Evolutionary conservation across 2,113 vertebrate species (phyloP).

Genomic region (Apistogramma diplotaenia): DNA sequence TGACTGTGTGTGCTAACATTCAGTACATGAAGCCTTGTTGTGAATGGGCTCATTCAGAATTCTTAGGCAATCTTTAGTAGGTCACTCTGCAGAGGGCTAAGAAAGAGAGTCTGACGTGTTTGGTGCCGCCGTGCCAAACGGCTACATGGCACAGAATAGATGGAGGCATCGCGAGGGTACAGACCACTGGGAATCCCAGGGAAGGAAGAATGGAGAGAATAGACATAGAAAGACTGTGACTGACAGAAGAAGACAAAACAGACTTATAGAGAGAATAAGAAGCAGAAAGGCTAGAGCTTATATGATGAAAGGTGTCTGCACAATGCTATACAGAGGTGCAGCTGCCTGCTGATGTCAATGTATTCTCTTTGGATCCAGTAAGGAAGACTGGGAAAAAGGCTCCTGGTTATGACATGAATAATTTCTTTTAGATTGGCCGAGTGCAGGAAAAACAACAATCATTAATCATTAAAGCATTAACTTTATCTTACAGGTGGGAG

Average conservation of each 20-base stretch:
- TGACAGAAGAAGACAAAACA: conserved; percentile 16
- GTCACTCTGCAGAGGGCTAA: conserved; percentile 54
- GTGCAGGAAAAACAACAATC: conserved; percentile 18
- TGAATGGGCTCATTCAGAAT: conserved; percentile 67
- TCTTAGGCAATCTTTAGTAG: conserved; percentile 52
- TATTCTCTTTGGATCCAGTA: background rate
- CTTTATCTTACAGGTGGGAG: conserved; percentile 17
- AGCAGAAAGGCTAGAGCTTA: background rate
- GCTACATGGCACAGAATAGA: conserved; percentile 59
- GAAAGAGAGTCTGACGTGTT: conserved; percentile 42
- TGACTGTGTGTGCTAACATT: background rate
- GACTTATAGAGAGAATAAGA: background rate
- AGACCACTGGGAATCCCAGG: conserved; percentile 46
- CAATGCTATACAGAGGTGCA: conserved; percentile 4
- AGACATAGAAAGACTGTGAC: conserved; percentile 18
- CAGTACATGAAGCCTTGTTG: background rate
- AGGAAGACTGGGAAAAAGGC: background rate
- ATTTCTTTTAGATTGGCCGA: conserved; percentile 16
- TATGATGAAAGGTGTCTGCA: conserved; percentile 18
- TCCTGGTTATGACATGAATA: conserved; percentile 16
- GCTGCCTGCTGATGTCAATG: background rate
- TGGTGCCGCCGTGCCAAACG: conserved; percentile 48
- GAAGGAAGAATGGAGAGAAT: conserved; percentile 11
- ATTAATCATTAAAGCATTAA: too few relatives aligned
- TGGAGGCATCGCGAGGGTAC: conserved; percentile 53